Base-by-base conservation (phyloP, 2,113 vertebrate genomes). In the Cyanistes caeruleus region DNA sequence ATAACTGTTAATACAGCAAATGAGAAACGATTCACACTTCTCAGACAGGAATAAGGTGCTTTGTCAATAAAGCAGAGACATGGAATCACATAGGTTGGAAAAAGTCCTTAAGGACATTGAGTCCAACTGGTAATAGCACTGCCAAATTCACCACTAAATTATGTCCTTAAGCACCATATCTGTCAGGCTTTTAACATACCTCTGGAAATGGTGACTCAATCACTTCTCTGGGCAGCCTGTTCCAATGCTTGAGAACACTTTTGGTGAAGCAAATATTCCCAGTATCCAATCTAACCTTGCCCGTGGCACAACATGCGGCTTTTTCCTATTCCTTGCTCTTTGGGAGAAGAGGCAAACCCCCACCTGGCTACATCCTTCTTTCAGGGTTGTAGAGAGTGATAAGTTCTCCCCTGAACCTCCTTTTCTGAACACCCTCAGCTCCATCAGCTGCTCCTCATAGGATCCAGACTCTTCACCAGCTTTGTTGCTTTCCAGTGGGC, bases 111-210 rank as follows among this genome's bases (percentile, higher is more conserved):
- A 46, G 41, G 24, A 31, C 33, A 18, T 33, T 0, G 0, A 75
- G 46, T 60, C n/a, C 53, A 53, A 2, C 37, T 0, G 0, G 33
- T 74, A 52, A 59, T 14, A 44, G 22, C 14, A 19, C 33, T 60
- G 27, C 22, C 15, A 60, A 44, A 31, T 86, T 9, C 33, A 33
- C 15, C 27, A 21, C 23, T 60, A 46, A 60, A 52, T 24, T n/a
- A 10, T 24, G 24, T 46, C 28, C 46, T 21, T 35, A 31, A 48
- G 46, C 21, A 46, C 24, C 39, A 8, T 16, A 24, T 48, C 37
- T 53, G 3, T 39, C 30, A 59, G 21, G 18, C 20, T 75, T 59
- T 67, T 75, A 30, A 30, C 3, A 25, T 68, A 41, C 30, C 11
- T 39, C 15, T 39, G n/a, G 28, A 74, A 59, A 21, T 41, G 7